These are phyloP conservation scores for Drosophila austrosaltans DNA, from an alignment of 2,888 invertebrate genomes.

Conservation along the genomic window DNA sequence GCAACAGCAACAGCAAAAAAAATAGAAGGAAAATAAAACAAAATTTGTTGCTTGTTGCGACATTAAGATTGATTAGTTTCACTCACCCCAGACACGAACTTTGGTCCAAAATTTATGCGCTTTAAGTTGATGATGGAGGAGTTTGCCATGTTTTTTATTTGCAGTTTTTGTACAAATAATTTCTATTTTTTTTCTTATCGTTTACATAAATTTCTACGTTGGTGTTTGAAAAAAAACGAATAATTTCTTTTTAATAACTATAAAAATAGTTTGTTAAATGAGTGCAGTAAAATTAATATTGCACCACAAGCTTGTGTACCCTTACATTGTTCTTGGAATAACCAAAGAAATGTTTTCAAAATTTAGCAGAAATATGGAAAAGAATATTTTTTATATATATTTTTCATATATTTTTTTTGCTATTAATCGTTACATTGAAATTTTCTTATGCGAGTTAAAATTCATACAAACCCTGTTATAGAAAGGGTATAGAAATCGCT, in stretches of 20 bases:
- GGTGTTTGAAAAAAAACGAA: too few relatives aligned
- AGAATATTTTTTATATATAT: too few relatives aligned
- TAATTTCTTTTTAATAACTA: conserved; percentile 72
- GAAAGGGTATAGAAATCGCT: conserved; percentile 49
- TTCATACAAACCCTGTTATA: background rate
- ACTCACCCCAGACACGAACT: conserved; percentile 39
- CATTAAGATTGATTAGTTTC: conserved; percentile 75
- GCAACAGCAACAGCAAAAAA: conserved; percentile 32
- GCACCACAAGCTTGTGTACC: background rate
- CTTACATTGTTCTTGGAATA: background rate
- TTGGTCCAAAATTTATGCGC: conserved; percentile 62
- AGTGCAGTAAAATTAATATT: background rate
- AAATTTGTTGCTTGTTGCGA: conserved; percentile 69
- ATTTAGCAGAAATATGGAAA: too few relatives aligned
- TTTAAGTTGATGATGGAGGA: conserved; percentile 60
- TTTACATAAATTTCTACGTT: conserved; percentile 62
- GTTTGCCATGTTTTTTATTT: conserved; percentile 33
- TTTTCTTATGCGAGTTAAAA: too few relatives aligned
- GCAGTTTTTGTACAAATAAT: conserved; percentile 3
- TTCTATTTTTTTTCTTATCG: conserved; percentile 51
- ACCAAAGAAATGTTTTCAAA: too few relatives aligned
- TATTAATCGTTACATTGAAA: too few relatives aligned
- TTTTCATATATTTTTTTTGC: too few relatives aligned
- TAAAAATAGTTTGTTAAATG: conserved; percentile 59
- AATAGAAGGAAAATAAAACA: too few relatives aligned